Evolutionary conservation across 2,888 invertebrate species (phyloP), one percentile per base, ranked within the genome.

Genomic region (Geophilus truncorum): DNA sequence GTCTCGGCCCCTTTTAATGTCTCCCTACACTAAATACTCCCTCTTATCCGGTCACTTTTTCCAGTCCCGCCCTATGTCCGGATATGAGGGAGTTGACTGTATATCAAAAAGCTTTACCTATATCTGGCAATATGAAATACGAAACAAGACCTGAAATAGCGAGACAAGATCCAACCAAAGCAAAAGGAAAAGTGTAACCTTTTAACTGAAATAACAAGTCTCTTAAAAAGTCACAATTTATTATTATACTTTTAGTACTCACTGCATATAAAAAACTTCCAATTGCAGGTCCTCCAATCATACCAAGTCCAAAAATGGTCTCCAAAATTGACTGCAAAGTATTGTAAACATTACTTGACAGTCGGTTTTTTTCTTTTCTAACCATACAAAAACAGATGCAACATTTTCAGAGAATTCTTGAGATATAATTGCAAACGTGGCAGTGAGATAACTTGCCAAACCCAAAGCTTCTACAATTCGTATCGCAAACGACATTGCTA

Each of bases 341-440:
- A 32, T 32, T 32, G 4, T 32, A 32, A 32, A 32, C 4, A 6
- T 32, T 32, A 32, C 4, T 32, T 4, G 32, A 32, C 4, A 32
- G 32, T 32, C 4, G 9, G 79, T 85, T 90, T 92, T 91, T n/a
- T n/a, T n/a, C n/a, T n/a, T n/a, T n/a, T n/a, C n/a, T n/a, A n/a
- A n/a, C n/a, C n/a, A n/a, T 88, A 93, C 93, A 88, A 95, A 95
- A 85, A 94, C 94, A 5, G 92, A 93, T 0, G 94, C 93, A 0
- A 95, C 92, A 85, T 93, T 93, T 83, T 94, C 90, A 0, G 95
- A 94, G 87, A 96, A 96, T 87, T 94, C 94, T 86, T 92, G 92
- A 62, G 95, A 94, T 83, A 94, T 93, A 84, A 95, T 93, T 1
- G 94, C 93, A 86, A 95, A 95, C 84, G 93, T 93, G 0, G 95